Evolutionary conservation across 2,797 vertebrate genomes (phyloP).

Genomic region (Remorina albescens): DNA sequence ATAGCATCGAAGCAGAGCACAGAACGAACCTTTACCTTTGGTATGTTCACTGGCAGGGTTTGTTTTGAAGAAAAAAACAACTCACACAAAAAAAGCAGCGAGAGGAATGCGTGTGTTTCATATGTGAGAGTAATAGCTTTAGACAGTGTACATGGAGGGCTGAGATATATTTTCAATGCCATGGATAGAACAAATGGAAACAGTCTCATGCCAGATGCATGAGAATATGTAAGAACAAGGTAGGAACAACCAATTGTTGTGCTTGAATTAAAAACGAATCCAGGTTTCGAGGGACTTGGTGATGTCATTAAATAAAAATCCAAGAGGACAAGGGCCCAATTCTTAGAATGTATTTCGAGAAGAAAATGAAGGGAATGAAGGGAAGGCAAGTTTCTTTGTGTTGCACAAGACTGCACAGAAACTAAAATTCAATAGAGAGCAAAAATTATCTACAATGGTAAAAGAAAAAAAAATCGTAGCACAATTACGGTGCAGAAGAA

Average conservation of each 20-base stretch:
- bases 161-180: background rate
- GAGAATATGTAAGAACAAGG: background rate
- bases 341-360: background rate
- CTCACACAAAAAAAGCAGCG: background rate
- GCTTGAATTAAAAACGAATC: background rate
- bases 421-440: background rate
- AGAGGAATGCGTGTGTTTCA: slow-evolving; percentile 10
- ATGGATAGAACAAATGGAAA: background rate
- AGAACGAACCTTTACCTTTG: slow-evolving; percentile 38
- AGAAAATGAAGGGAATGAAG: background rate
- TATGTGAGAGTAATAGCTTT: background rate
- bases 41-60: slow-evolving; percentile 16
- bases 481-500: background rate
- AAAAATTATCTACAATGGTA: background rate
- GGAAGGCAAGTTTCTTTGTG: background rate
- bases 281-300: background rate
- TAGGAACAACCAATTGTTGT: background rate
- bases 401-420: background rate
- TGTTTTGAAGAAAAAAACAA: slow-evolving; percentile 33
- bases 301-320: background rate
- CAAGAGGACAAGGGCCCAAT: background rate
- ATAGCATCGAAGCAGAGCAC: slow-evolving; percentile 29
- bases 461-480: background rate
- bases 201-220: background rate
- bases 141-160: background rate